These are phyloP conservation scores for Sympetrum striolatum DNA, from an alignment of 2,888 invertebrate species.

Conservation along the genomic window DNA sequence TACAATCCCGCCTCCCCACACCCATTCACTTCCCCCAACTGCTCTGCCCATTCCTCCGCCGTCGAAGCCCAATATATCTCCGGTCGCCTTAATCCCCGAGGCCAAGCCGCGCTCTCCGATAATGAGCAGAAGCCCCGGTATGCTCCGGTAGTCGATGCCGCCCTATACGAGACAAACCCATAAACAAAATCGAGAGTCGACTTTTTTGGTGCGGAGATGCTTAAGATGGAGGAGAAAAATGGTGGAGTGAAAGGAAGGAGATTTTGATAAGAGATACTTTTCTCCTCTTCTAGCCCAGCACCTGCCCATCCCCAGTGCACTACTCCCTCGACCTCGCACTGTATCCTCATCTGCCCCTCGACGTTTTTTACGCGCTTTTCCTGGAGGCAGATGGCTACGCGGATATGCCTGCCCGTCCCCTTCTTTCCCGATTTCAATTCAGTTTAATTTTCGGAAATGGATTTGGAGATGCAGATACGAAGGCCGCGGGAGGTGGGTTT, in stretches of 20 bases:
- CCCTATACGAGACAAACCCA: background rate
- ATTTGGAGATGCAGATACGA: background rate
- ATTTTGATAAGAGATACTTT: background rate
- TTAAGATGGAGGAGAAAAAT: background rate
- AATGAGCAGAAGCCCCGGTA: background rate
- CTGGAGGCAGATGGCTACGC: background rate
- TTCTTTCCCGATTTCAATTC: background rate
- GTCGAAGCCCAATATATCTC: background rate
- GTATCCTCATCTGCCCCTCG: background rate
- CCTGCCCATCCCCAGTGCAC: background rate
- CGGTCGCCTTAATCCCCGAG: background rate
- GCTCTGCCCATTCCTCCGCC: background rate
- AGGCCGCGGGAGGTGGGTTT: background rate
- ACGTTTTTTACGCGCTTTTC: background rate
- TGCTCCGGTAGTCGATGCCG: conserved; percentile 13
- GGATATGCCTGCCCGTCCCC: background rate
- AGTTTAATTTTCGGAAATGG: background rate
- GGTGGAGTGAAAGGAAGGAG: background rate
- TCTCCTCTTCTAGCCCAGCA: background rate
- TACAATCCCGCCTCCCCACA: background rate
- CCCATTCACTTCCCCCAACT: background rate
- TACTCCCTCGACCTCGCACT: background rate
- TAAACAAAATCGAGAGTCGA: conserved; percentile 24
- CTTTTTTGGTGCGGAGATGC: background rate
- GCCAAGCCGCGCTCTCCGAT: background rate